These are phyloP conservation scores for Sicus ferrugineus DNA, from an alignment of 2,888 invertebrate genomes.

Conservation along the genomic window DNA sequence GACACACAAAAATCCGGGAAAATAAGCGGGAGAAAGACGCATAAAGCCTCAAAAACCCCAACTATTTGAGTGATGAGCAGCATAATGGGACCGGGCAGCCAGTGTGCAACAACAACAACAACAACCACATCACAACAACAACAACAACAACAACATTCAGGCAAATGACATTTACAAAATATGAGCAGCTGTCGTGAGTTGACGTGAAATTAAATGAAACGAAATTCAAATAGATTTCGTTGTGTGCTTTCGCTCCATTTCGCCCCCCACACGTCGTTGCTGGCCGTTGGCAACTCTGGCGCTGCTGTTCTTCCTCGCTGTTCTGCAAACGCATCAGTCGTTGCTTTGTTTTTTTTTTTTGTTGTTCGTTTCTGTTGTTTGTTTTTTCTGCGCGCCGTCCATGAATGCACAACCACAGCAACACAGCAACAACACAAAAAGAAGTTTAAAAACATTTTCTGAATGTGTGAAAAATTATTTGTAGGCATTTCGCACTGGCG, in stretches of 20 bases:
- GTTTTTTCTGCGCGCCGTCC: not conserved
- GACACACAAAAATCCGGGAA: constrained; percentile 4
- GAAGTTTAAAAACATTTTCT: constrained; percentile 3
- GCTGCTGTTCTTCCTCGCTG: not conserved
- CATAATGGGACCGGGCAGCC: constrained; percentile 37
- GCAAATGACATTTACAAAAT: constrained; percentile 27
- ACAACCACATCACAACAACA: not conserved
- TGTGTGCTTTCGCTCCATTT: constrained; percentile 11
- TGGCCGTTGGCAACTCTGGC: constrained; percentile 8
- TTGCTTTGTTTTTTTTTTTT: not conserved
- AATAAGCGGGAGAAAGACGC: constrained; percentile 4
- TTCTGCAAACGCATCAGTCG: not conserved
- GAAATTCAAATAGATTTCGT: constrained; percentile 30
- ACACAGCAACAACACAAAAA: not conserved
- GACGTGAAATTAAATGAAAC: constrained; percentile 37
- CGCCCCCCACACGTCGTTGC: not conserved
- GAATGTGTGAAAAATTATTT: constrained; percentile 21
- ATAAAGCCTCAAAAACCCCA: constrained; percentile 12
- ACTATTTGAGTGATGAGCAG: constrained; percentile 38
- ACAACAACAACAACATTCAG: not conserved
- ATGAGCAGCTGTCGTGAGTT: constrained; percentile 36
- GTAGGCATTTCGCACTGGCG: not conserved
- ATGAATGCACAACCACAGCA: not conserved
- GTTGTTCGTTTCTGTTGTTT: not conserved
- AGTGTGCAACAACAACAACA: constrained; percentile 26